These are phyloP conservation scores for Nymphicus hollandicus DNA, from an alignment of 2,113 vertebrate genomes.

Conservation along the genomic window DNA sequence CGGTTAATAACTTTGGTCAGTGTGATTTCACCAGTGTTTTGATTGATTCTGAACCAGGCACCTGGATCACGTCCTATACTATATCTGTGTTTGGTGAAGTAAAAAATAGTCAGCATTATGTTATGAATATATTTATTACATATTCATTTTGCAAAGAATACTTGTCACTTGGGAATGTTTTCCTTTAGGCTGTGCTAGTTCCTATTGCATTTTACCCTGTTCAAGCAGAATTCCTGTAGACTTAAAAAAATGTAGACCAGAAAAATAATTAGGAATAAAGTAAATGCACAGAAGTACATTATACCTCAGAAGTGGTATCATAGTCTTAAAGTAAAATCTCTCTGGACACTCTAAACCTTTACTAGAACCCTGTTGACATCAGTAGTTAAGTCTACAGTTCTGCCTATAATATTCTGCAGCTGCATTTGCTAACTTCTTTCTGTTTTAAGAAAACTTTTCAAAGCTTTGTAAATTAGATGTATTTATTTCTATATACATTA, in stretches of 20 bases:
- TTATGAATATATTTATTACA: not conserved
- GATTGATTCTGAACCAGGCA: conserved; percentile 85
- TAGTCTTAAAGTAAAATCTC: not conserved
- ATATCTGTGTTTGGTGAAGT: conserved; percentile 78
- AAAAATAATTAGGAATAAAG: not conserved
- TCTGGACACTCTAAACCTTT: not conserved
- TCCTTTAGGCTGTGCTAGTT: not conserved
- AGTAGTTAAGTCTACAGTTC: not conserved
- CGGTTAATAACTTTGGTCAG: conserved; percentile 80
- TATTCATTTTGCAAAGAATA: not conserved
- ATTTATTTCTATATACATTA: not conserved
- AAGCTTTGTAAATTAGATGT: not conserved
- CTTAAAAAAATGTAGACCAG: not conserved
- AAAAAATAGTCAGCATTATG: not conserved
- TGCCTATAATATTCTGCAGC: not conserved
- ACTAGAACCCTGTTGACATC: not conserved
- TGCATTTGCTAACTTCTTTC: not conserved
- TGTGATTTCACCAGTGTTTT: conserved; percentile 84
- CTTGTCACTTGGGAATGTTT: not conserved
- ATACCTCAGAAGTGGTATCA: not conserved
- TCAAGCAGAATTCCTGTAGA: not conserved
- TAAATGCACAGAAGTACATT: not conserved
- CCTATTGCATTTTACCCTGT: not conserved
- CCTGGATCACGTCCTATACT: conserved; percentile 83
- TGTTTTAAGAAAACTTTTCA: not conserved